Evolutionary conservation across 1,140 invertebrate genomes (phyloP).

Genomic region (Drosophila sulfurigaster): DNA sequence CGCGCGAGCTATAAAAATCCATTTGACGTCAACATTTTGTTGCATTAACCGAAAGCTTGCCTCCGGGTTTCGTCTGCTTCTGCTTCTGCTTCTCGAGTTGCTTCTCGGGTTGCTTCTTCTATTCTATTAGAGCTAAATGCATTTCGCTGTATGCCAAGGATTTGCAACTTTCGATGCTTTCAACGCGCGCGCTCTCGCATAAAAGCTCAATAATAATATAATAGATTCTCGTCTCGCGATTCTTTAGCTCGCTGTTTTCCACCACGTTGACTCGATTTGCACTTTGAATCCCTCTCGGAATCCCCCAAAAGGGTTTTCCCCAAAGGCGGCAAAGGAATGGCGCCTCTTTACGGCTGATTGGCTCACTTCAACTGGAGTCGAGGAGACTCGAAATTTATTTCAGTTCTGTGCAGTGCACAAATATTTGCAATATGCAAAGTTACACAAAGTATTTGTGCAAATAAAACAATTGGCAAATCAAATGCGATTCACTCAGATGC

Average conservation of each 20-base stretch:
- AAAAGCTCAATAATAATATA: constrained; percentile 72
- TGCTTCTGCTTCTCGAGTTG: too few relatives aligned
- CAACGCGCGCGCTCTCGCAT: constrained; percentile 53
- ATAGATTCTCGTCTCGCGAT: constrained; percentile 55
- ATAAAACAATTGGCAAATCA: constrained; percentile 26
- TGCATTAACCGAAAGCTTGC: constrained; percentile 13
- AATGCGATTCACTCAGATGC: constrained; percentile 19
- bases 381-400: constrained; percentile 29
- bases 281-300: constrained; percentile 41
- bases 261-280: constrained; percentile 66
- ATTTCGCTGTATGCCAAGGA: constrained; percentile 55
- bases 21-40: constrained; percentile 54
- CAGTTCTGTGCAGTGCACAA: constrained; percentile 17
- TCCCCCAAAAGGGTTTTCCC: constrained; percentile 3
- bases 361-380: not conserved
- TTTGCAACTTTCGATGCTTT: constrained; percentile 47
- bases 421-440: constrained; percentile 47
- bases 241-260: constrained; percentile 49
- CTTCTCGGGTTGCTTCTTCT: too few relatives aligned
- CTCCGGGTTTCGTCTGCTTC: not conserved
- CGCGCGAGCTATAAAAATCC: constrained; percentile 37
- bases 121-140: constrained; percentile 47
- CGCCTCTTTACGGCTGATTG: constrained; percentile 33
- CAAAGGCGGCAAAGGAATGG: not conserved
- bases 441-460: constrained; percentile 38